Percentiles rank a stretch among this genome's conserved stretches.
phyloP scores from a whole-genome alignment of 2,888 invertebrate genomes.

The Microplitis deprimator region DNA sequence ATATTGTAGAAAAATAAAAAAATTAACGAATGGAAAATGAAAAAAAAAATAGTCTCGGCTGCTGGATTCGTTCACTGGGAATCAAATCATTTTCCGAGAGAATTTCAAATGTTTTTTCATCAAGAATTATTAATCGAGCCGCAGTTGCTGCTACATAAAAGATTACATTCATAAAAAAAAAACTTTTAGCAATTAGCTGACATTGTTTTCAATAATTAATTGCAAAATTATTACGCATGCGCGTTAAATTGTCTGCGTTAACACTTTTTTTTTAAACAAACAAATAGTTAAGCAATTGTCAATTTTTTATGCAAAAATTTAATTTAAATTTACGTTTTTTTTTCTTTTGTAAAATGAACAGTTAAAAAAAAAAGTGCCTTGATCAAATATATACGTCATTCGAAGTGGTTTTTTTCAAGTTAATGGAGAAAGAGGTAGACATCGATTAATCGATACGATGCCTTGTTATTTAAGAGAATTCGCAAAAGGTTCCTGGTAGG shows the following conservation, averaged over 20 bases:
- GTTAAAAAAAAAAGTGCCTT: not conserved
- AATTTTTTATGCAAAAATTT: not conserved
- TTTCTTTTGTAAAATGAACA: not conserved
- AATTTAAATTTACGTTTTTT: not conserved
- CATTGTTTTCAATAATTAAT: not conserved
- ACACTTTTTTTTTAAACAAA: not conserved
- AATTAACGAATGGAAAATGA: not conserved
- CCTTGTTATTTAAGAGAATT: not conserved
- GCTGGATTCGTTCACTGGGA: not conserved
- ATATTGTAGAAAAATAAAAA: not conserved
- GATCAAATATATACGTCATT: not conserved
- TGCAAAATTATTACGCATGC: slow-evolving; percentile 4
- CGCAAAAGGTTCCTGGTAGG: not conserved
- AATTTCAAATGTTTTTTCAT: not conserved
- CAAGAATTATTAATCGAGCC: slow-evolving; percentile 17
- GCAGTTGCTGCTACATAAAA: not conserved
- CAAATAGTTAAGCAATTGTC: no score
- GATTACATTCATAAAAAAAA: not conserved
- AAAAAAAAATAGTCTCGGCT: slow-evolving; percentile 5
- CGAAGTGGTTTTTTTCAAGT: no score
- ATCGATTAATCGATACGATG: not conserved
- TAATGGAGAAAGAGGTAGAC: not conserved
- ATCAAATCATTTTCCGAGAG: slow-evolving; percentile 16
- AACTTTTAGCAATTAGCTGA: not conserved
- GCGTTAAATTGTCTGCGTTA: not conserved